Conservation (phyloP, 30 jellyfish, hydroid and myxozoan genomes). For the Cassiopea xamachana region DNA sequence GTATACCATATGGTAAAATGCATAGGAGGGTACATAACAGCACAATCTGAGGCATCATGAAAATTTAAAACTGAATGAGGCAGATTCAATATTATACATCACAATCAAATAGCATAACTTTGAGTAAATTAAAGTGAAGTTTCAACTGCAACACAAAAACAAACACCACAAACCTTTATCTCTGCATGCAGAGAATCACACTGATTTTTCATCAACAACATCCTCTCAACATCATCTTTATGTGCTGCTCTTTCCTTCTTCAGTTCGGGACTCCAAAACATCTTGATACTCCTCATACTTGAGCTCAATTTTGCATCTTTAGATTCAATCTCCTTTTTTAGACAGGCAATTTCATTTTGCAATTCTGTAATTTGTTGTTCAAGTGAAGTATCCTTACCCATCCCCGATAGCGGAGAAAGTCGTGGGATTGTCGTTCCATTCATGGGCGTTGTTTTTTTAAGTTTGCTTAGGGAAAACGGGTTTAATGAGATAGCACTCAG, state of each 20-base stretch:
- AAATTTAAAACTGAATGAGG: too few relatives aligned
- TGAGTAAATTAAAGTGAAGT: too few relatives aligned
- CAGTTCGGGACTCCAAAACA: conserved; percentile 98
- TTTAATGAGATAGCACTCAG: conserved; percentile 52
- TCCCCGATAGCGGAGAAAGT: conserved; percentile 63
- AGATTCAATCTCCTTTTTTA: conserved; percentile 79
- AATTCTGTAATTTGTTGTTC: conserved; percentile 72
- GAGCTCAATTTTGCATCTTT: conserved; percentile 92
- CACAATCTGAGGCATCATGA: too few relatives aligned
- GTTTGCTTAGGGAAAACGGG: conserved; percentile 71
- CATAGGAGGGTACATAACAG: too few relatives aligned
- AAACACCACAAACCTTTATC: conserved; percentile 51
- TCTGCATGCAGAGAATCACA: conserved; percentile 64
- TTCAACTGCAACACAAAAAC: too few relatives aligned
- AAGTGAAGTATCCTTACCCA: conserved; percentile 50
- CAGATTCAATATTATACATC: too few relatives aligned
- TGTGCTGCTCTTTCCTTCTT: conserved; percentile 91
- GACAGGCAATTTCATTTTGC: conserved; percentile 71
- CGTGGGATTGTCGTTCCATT: conserved; percentile 60
- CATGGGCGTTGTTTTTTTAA: conserved; percentile 56
- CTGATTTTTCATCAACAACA: conserved; percentile 61
- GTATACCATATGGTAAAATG: too few relatives aligned
- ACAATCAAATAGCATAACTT: too few relatives aligned
- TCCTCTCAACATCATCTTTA: conserved; percentile 84
- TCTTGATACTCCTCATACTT: conserved; percentile 90